These are phyloP conservation scores for Peribatodes rhomboidaria DNA, from an alignment of 2,888 invertebrate genomes.

Conservation along the genomic window DNA sequence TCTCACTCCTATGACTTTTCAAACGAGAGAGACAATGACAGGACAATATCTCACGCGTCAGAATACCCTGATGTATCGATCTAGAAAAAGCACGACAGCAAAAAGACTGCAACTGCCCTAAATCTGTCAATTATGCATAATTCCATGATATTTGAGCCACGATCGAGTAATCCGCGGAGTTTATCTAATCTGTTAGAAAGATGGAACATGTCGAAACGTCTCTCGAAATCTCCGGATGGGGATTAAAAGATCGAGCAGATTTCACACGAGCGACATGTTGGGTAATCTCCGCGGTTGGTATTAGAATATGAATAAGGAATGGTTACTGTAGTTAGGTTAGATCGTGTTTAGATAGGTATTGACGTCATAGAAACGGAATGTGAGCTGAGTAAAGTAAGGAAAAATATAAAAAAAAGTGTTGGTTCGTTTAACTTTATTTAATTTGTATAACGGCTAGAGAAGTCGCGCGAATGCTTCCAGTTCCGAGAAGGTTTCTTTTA, in stretches of 20 bases:
- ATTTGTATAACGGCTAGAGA: conserved; percentile 67
- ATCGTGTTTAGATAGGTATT: conserved; percentile 71
- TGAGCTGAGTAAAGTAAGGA: conserved; percentile 55
- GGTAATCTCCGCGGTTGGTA: conserved; percentile 55
- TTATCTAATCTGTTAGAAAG: conserved; percentile 38
- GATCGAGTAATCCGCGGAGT: conserved; percentile 41
- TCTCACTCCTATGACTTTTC: no score
- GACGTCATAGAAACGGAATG: conserved; percentile 81
- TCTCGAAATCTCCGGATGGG: not conserved
- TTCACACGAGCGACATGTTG: conserved; percentile 49
- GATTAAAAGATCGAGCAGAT: not conserved
- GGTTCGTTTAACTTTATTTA: conserved; percentile 67
- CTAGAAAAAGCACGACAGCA: no score
- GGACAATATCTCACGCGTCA: no score
- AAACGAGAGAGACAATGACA: no score
- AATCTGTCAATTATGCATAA: conserved; percentile 46
- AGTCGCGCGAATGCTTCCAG: conserved; percentile 81
- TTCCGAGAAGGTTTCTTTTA: conserved; percentile 65
- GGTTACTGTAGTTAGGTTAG: conserved; percentile 72
- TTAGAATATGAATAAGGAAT: conserved; percentile 63
- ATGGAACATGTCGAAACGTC: not conserved
- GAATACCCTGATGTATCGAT: no score
- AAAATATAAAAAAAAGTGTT: conserved; percentile 55
- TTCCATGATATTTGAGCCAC: conserved; percentile 44
- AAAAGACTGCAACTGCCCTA: conserved; percentile 22